A percentile compares a stretch with the other conserved stretches of the same genome.
These are phyloP conservation scores for Drosophila paucipuncta DNA, from an alignment of 2,888 invertebrate genomes.

Conservation along the genomic window DNA sequence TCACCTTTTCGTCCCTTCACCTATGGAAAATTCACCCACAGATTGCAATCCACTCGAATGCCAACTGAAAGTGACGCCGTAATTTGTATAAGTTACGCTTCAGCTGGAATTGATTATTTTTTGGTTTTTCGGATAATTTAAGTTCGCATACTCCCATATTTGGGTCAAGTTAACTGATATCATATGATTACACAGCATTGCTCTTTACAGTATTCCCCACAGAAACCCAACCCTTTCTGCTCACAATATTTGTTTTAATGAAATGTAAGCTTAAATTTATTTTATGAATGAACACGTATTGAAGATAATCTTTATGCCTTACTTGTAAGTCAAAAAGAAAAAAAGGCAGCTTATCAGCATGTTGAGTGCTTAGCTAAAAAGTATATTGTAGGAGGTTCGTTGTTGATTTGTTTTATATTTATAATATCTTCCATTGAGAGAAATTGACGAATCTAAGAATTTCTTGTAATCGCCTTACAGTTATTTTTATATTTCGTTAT, in stretches of 20 bases:
- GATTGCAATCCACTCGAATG: constrained; percentile 29
- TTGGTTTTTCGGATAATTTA: not conserved
- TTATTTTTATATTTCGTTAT: not conserved
- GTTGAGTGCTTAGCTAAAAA: not conserved
- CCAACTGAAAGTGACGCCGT: constrained; percentile 32
- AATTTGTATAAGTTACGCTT: constrained; percentile 52
- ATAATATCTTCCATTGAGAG: not conserved
- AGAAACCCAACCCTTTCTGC: not conserved
- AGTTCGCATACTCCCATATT: not conserved
- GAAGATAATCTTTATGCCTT: not conserved
- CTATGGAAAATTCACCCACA: constrained; percentile 8
- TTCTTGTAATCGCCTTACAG: not conserved
- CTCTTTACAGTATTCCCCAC: not conserved
- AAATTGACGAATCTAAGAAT: not conserved
- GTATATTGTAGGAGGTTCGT: not conserved
- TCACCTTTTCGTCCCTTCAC: constrained; percentile 4
- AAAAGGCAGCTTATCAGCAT: not conserved
- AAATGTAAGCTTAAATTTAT: not conserved
- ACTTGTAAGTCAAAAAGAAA: not conserved
- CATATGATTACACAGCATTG: not conserved
- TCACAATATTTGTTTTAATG: not conserved
- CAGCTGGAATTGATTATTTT: constrained; percentile 25
- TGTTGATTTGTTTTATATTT: not conserved
- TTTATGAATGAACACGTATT: no score
- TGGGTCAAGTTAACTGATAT: not conserved